Evolutionary conservation across 2,797 vertebrate species (phyloP).

Genomic region (Ctenochaetus hawaiiensis): DNA sequence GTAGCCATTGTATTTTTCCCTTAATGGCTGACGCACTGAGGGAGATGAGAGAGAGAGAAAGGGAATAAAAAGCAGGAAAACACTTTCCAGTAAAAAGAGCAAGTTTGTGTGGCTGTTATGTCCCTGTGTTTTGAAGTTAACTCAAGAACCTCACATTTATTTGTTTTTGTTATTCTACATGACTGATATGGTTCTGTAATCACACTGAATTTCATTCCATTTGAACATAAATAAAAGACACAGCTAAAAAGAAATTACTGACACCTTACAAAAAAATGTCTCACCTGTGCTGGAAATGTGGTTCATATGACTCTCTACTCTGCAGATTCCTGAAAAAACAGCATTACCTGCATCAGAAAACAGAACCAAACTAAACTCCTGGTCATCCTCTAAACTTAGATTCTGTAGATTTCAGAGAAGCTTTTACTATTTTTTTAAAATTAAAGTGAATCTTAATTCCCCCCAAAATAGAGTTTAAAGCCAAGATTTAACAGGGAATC

Average conservation of each 20-base stretch:
- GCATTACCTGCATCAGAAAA: too few relatives aligned
- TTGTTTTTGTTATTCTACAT: too few relatives aligned
- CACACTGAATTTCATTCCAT: too few relatives aligned
- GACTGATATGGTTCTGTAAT: too few relatives aligned
- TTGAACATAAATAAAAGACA: too few relatives aligned
- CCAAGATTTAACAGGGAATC: background rate
- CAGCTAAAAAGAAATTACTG: too few relatives aligned
- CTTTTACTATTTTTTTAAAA: too few relatives aligned
- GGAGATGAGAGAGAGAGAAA: background rate
- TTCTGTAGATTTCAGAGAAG: background rate
- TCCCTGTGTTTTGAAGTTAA: background rate
- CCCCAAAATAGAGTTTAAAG: too few relatives aligned
- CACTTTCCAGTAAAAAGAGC: background rate
- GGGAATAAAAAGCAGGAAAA: background rate
- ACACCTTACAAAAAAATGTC: background rate
- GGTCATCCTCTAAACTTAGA: too few relatives aligned
- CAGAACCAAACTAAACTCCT: too few relatives aligned
- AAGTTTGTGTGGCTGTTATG: background rate
- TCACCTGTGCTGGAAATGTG: slow-evolving; percentile 11
- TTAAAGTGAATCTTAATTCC: too few relatives aligned
- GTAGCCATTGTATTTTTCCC: background rate
- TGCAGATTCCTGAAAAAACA: slow-evolving; percentile 1
- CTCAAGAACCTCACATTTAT: background rate
- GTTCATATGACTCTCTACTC: background rate
- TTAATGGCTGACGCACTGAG: background rate